A percentile compares a stretch with the other conserved stretches of the same genome.
Conservation (phyloP, 2,113 vertebrate species). For the Agapornis roseicollis region DNA sequence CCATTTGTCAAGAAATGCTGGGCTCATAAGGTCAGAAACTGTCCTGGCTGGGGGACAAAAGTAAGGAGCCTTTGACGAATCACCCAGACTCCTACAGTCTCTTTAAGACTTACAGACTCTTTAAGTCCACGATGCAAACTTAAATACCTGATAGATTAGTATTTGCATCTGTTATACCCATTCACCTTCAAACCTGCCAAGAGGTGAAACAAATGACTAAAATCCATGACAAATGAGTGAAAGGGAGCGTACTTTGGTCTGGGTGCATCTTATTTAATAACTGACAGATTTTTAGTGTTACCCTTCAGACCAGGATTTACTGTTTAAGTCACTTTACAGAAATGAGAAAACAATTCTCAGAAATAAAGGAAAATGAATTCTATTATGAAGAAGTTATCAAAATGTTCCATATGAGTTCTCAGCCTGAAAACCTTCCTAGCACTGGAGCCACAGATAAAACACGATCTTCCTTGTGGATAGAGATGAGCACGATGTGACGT, state of each 20-base stretch:
- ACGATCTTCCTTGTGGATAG: background rate
- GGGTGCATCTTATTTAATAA: background rate
- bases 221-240: background rate
- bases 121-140: background rate
- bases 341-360: constrained; percentile 13
- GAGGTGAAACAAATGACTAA: background rate
- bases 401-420: background rate
- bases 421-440: background rate
- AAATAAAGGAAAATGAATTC: constrained; percentile 5
- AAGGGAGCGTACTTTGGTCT: background rate
- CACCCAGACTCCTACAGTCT: background rate
- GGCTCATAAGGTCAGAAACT: background rate
- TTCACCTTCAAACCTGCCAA: background rate
- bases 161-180: background rate
- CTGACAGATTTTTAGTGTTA: background rate
- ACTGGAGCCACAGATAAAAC: background rate
- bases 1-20: background rate
- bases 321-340: background rate
- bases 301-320: background rate
- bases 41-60: background rate
- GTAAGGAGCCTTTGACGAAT: background rate
- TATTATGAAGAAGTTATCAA: background rate
- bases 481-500: background rate
- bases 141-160: background rate
- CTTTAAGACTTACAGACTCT: too few species aligned